Evolutionary conservation across 2,888 invertebrate genomes (phyloP), one percentile per base, ranked within the genome.

Genomic region (Melipona bicolor): DNA sequence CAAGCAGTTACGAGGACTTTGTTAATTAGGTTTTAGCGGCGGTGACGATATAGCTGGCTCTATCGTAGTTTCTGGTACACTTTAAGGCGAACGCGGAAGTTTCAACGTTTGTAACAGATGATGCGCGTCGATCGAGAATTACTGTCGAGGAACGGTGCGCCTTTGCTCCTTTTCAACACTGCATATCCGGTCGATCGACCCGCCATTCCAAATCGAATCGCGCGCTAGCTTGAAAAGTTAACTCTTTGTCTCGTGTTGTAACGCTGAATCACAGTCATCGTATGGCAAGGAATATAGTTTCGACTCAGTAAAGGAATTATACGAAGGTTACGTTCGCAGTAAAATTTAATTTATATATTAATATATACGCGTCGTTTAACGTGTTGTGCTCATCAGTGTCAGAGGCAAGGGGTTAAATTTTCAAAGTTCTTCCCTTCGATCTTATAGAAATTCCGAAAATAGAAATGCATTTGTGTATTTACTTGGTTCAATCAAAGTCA

Each of bases 31-130:
- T 92, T 89, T 87, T 92, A 92, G 91, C 89, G 87, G 90, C 90
- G 88, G 88, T 89, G 88, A 93, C 90, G 92, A 93, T 90, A 92
- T 93, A 93, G 93, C 91, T 92, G 93, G 93, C 93, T 93, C 93
- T 93, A 93, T 93, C 91, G 92, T 94, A 94, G 92, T 92, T 93
- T 89, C 89, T 89, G 85, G 85, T 85, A 86, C 84, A 75, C 80
- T 87, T 79, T 87, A 79, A 85, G 67, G 69, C 74, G 70, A 76
- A 70, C 62, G 86, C 69, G 82, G 82, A 86, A 82, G 74, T 87
- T 91, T 88, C 89, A 88, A 75, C 65, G 61, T 87, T 88, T 88
- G 80, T 84, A 86, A 78, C 75, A 77, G 79, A 68, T 88, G 77
- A 77, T 71, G 70, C 69, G 69, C 77, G 77, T 68, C 83, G 70